Conservation (phyloP, 2,888 invertebrate species). For the Gymnoscelis rufifasciata region DNA sequence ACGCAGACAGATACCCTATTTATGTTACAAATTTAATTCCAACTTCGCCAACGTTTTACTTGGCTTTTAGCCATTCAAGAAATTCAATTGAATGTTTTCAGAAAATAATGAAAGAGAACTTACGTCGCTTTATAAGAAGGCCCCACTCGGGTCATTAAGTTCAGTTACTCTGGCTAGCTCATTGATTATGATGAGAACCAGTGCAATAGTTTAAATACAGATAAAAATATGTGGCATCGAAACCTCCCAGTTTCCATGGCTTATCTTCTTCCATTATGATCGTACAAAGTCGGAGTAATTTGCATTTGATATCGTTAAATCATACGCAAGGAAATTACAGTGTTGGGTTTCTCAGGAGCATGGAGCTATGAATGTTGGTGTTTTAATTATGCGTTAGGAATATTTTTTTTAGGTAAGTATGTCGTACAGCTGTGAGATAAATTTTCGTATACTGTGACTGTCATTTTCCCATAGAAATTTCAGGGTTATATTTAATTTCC, state of each 20-base stretch:
- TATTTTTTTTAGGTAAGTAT: neutral
- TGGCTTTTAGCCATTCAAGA: too few relatives aligned
- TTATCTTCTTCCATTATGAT: conserved; percentile 30
- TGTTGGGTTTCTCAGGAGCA: conserved; percentile 6
- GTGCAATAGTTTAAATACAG: conserved; percentile 36
- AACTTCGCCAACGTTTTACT: too few relatives aligned
- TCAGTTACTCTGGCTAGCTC: conserved; percentile 57
- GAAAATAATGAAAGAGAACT: neutral
- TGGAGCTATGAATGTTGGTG: conserved; percentile 4
- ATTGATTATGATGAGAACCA: conserved; percentile 64
- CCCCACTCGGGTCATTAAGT: conserved; percentile 51
- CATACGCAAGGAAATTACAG: conserved; percentile 15
- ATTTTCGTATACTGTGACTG: too few relatives aligned
- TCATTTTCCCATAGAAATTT: too few relatives aligned
- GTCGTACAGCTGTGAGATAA: too few relatives aligned
- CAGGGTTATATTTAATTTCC: too few relatives aligned
- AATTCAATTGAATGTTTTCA: neutral
- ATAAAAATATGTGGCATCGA: conserved; percentile 22
- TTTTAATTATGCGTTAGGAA: conserved; percentile 1
- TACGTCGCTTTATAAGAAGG: conserved; percentile 4
- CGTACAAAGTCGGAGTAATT: conserved; percentile 24
- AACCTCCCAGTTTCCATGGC: conserved; percentile 41
- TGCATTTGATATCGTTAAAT: conserved; percentile 19
- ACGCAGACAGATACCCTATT: too few relatives aligned
- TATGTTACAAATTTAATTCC: too few relatives aligned